Percentiles rank a stretch among this genome's conserved stretches.
Evolutionary conservation across 2,113 vertebrate species (phyloP).

Genomic region (Hippocampus comes): DNA sequence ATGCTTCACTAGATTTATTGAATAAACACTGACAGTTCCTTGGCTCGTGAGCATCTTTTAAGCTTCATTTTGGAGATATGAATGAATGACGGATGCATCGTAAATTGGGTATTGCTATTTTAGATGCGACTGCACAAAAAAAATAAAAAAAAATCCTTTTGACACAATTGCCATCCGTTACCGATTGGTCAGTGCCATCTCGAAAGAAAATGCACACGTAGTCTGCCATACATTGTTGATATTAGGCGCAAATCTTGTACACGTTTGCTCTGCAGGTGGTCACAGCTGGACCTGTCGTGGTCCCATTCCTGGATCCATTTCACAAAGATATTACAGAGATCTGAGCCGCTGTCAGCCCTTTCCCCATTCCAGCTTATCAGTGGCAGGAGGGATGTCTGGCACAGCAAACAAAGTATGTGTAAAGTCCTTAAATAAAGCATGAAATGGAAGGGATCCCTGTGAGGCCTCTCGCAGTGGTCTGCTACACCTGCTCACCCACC

Average conservation of each 20-base stretch:
- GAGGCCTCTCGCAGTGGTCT: conserved; percentile 37
- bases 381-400: conserved; percentile 69
- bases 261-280: conserved; percentile 56
- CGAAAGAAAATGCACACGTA: conserved; percentile 1
- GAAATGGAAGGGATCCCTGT: conserved; percentile 64
- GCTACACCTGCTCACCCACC: conserved; percentile 63
- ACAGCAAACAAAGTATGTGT: conserved; percentile 68
- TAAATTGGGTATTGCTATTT: background rate
- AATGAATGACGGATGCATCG: conserved; percentile 6
- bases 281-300: conserved; percentile 63
- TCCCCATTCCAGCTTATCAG: conserved; percentile 69
- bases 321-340: conserved; percentile 69
- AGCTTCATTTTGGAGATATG: conserved; percentile 1
- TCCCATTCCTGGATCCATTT: conserved; percentile 65
- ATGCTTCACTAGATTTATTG: conserved; percentile 48
- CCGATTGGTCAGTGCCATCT: background rate
- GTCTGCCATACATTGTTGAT: conserved; percentile 40
- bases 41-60: conserved; percentile 4
- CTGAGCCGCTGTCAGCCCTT: conserved; percentile 66
- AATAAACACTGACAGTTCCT: conserved; percentile 32
- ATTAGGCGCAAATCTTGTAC: conserved; percentile 50
- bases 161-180: conserved; percentile 7
- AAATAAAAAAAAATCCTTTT: background rate
- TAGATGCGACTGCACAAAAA: background rate
- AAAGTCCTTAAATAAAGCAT: conserved; percentile 72